These are phyloP conservation scores for Drosophila obscura DNA, from an alignment of 1,140 invertebrate genomes.

Conservation along the genomic window DNA sequence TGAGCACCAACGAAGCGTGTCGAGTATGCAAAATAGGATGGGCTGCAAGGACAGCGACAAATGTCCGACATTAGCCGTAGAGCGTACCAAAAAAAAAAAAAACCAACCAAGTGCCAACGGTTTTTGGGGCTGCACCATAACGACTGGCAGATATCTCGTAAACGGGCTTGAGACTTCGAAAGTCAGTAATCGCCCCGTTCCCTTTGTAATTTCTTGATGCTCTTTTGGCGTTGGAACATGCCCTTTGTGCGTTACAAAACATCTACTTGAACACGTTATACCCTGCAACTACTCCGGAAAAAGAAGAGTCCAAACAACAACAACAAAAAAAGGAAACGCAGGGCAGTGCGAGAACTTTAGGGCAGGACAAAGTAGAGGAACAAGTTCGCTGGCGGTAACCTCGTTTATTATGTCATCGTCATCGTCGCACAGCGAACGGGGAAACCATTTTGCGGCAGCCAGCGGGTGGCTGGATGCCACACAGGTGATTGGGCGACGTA, in stretches of 20 bases:
- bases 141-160: no score
- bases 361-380: constrained; percentile 55
- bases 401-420: constrained; percentile 76
- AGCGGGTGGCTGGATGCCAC: constrained; percentile 9
- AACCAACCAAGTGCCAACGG: constrained; percentile 12
- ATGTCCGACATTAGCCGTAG: constrained; percentile 67
- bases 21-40: constrained; percentile 74
- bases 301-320: not conserved
- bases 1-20: constrained; percentile 60
- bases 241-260: no score
- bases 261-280: not conserved
- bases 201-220: no score
- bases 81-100: constrained; percentile 43
- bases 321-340: constrained; percentile 19
- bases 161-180: no score
- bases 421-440: constrained; percentile 42
- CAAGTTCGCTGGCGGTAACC: constrained; percentile 57
- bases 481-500: constrained; percentile 26
- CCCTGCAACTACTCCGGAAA: constrained; percentile 1
- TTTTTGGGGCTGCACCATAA: no score
- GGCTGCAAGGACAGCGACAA: constrained; percentile 60
- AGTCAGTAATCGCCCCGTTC: no score
- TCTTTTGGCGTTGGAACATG: no score
- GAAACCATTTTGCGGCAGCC: constrained; percentile 57
- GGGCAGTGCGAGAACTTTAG: constrained; percentile 24